A percentile compares a stretch with the other conserved stretches of the same genome.
phyloP scores from a whole-genome alignment of 2,797 vertebrate species.

The Manis javanica region DNA sequence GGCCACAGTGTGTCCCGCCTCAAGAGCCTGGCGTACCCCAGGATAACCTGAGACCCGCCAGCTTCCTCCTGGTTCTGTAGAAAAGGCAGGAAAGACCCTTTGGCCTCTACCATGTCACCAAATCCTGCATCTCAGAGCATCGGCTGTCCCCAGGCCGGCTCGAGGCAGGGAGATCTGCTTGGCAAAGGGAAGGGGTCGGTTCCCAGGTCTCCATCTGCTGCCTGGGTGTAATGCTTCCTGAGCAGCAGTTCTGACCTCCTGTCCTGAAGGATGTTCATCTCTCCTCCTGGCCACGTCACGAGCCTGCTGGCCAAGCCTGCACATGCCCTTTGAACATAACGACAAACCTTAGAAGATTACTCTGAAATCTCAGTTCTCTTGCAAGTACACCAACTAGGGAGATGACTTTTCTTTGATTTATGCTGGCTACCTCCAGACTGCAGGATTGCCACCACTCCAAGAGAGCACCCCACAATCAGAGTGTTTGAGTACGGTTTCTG shows the following conservation, averaged over 20 bases:
- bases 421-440: conserved; percentile 73
- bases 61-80: not conserved
- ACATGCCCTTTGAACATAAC: conserved; percentile 70
- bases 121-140: not conserved
- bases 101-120: not conserved
- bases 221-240: not conserved
- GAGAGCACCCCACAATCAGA: conserved; percentile 40
- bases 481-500: conserved; percentile 33
- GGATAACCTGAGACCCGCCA: not conserved
- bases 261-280: conserved; percentile 37
- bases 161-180: conserved; percentile 6
- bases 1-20: not conserved
- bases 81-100: not conserved
- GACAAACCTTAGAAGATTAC: conserved; percentile 67
- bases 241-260: conserved; percentile 52
- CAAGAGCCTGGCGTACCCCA: not conserved
- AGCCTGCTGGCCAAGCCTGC: conserved; percentile 51
- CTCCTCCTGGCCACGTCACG: conserved; percentile 34
- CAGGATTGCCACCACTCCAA: conserved; percentile 51
- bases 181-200: not conserved
- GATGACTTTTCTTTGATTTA: conserved; percentile 81
- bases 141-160: conserved; percentile 11
- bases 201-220: not conserved
- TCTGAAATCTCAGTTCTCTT: conserved; percentile 79
- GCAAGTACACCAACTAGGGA: conserved; percentile 73